Percentiles rank a stretch among this genome's conserved stretches.
phyloP scores from a whole-genome alignment of 2,113 vertebrate genomes.

The Tyto alba region DNA sequence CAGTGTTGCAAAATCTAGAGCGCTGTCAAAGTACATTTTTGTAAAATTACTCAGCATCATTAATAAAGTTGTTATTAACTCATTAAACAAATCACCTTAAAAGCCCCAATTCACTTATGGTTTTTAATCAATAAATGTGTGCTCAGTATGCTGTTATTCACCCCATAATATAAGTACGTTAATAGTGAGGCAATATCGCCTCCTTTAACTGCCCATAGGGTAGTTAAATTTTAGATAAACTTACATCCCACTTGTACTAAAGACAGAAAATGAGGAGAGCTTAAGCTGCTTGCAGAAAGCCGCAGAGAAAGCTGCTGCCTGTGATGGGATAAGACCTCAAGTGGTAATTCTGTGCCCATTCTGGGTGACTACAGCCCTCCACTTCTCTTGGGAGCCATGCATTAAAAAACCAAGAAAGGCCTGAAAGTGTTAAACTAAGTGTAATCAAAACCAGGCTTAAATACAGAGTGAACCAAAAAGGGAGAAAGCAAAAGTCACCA shows the following conservation, averaged over 20 bases:
- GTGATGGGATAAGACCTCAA: background rate
- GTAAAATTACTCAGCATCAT: background rate
- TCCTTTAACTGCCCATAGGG: background rate
- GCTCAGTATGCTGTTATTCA: background rate
- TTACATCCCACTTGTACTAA: background rate
- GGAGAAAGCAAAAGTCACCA: background rate
- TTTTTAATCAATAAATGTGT: background rate
- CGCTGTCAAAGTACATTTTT: background rate
- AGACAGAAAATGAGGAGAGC: background rate
- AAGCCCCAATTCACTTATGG: background rate
- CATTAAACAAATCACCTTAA: background rate
- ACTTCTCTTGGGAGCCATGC: background rate
- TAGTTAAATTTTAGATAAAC: background rate
- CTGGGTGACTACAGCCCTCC: background rate
- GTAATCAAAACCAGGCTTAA: background rate
- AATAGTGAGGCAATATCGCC: background rate
- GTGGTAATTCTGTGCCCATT: background rate
- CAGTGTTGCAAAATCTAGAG: background rate
- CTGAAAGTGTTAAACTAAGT: background rate
- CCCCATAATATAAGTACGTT: background rate
- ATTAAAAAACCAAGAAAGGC: background rate
- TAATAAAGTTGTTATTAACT: background rate
- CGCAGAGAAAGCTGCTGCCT: background rate
- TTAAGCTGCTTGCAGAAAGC: background rate
- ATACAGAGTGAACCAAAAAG: background rate